Percentiles rank a stretch among this genome's conserved stretches.
phyloP scores from a whole-genome alignment of 2,113 vertebrate genomes.

The Peucedramus taeniatus region DNA sequence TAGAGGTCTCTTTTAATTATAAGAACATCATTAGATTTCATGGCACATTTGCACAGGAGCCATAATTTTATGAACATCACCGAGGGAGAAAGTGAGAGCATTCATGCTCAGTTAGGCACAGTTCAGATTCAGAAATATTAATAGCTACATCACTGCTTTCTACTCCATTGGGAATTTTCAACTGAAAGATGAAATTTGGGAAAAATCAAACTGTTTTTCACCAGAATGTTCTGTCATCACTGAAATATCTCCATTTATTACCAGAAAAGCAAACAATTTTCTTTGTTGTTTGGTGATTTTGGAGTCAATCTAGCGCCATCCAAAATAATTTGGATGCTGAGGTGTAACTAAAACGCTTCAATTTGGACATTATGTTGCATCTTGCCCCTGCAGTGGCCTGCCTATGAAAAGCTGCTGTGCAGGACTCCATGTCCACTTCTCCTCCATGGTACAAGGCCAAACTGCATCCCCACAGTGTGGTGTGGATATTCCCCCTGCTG shows the following conservation, averaged over 20 bases:
- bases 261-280: background rate
- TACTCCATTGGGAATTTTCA: background rate
- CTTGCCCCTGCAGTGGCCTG: background rate
- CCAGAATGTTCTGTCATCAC: background rate
- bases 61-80: slow-evolving; percentile 9
- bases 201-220: background rate
- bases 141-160: background rate
- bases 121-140: slow-evolving; percentile 6
- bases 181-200: background rate
- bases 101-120: slow-evolving; percentile 47
- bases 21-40: slow-evolving; percentile 57
- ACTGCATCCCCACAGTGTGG: background rate
- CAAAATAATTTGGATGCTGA: background rate
- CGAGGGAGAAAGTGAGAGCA: background rate
- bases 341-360: background rate
- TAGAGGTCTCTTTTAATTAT: slow-evolving; percentile 59
- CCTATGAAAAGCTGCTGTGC: background rate
- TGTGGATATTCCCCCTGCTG: background rate
- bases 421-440: background rate
- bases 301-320: background rate
- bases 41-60: slow-evolving; percentile 46
- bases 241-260: background rate
- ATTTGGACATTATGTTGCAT: background rate
- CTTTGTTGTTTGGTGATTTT: background rate
- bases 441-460: background rate